phyloP scores from a whole-genome alignment of 2,797 vertebrate species.

The Macroramphosus scolopax region DNA sequence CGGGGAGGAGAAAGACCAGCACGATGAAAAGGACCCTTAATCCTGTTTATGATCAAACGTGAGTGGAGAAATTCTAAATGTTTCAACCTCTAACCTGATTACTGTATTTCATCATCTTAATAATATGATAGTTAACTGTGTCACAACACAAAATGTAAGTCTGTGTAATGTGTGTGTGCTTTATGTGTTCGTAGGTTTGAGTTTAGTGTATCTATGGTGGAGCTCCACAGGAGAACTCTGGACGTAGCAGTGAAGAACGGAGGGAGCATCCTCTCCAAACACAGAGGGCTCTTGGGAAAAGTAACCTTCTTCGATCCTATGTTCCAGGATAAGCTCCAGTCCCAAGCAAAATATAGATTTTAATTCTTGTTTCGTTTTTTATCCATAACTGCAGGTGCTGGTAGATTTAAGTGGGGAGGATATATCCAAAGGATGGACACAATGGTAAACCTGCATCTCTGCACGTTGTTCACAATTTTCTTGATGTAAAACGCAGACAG shows the following conservation, averaged over 20 bases:
- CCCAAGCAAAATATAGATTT: no score
- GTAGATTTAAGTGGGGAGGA: constrained; percentile 90
- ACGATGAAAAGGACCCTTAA: constrained; percentile 90
- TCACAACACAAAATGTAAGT: no score
- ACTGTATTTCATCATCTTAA: not conserved
- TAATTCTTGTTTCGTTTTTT: no score
- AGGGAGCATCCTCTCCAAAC: constrained; percentile 93
- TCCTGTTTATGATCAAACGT: constrained; percentile 96
- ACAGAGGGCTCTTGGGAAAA: constrained; percentile 96
- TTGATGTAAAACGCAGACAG: accelerated
- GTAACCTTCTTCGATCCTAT: no score
- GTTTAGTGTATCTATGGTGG: constrained; percentile 91
- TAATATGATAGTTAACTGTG: no score
- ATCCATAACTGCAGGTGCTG: constrained; percentile 75
- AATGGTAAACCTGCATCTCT: constrained; percentile 81
- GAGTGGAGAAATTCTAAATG: constrained; percentile 32
- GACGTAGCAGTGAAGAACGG: constrained; percentile 97
- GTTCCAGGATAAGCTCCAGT: no score
- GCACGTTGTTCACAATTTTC: not conserved
- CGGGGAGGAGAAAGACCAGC: constrained; percentile 91
- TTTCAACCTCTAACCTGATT: not conserved
- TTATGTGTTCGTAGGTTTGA: constrained; percentile 80
- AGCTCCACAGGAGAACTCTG: constrained; percentile 90
- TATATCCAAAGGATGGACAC: constrained; percentile 91
- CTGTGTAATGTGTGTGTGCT: constrained; percentile 3